Base-by-base conservation (phyloP, 2,113 vertebrate species). In the Hydrochoerus hydrochaeris region DNA sequence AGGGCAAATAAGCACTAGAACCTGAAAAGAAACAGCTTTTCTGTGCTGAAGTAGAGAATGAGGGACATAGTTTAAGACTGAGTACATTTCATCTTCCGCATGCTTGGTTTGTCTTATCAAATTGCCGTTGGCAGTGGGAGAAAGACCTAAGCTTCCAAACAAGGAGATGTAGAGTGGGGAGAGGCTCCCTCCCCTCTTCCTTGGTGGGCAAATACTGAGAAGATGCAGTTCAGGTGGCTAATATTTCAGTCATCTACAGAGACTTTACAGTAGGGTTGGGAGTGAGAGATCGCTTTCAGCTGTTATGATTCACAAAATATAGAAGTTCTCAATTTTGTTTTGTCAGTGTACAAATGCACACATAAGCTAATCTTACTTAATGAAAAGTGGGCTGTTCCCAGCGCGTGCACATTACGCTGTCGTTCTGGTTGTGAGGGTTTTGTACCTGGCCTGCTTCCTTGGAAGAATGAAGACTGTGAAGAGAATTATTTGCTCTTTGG, bases 401-500 rank as follows among this genome's bases (percentile, higher is more conserved):
- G 49, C 2, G 2, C n/a, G 52, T n/a, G 71, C 1, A 75, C 67
- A 38, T 90, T 85, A 30, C 84, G 19, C 58, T 78, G 44, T 22
- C 78, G 91, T 78, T 38, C 65, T 75, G 24, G 57, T 35, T 87
- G 13, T 10, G 67, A 89, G 73, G 20, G 12, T 11, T 86, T 88
- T 90, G 62, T 24, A 82, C 69, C 73, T 94, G 81, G 44, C 35
- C 63, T 88, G 9, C 85, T 89, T 87, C 14, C 20, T 9, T 91
- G 83, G 38, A 58, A 92, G 93, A 93, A 54, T 32, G 41, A 90
- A 95, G 32, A 78, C 9, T 88, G 14, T 28, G 46, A 62, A 44
- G 19, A 57, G 44, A 89, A 84, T 81, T 97, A 26, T 88, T 95
- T 88, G 90, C 28, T 77, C 14, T 90, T 95, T 62, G 87, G 86